phyloP scores from a whole-genome alignment of 2,113 vertebrate species.

The Apeltes quadracus region DNA sequence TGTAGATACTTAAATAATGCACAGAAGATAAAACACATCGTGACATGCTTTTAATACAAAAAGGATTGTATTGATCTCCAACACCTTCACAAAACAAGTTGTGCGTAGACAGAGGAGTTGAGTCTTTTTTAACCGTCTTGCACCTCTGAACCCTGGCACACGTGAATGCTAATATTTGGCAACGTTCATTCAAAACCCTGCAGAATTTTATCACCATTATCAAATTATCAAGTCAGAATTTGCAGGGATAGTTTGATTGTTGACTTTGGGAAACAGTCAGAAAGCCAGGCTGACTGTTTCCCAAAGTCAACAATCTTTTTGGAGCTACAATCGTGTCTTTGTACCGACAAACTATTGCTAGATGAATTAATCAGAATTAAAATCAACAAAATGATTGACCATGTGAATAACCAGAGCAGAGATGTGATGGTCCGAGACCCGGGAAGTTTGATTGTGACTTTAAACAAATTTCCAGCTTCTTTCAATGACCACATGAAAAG shows the following conservation, averaged over 20 bases:
- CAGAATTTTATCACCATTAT: background rate
- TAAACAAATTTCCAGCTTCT: constrained; percentile 18
- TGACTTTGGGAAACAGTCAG: background rate
- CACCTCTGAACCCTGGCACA: background rate
- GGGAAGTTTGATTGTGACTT: constrained; percentile 1
- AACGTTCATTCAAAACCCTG: background rate
- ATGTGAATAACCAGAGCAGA: constrained; percentile 6
- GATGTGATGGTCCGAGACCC: constrained; percentile 23
- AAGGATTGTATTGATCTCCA: background rate
- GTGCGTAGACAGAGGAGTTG: background rate
- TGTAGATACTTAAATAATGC: background rate
- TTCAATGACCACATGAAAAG: constrained; percentile 49
- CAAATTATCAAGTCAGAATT: no score
- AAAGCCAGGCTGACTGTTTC: background rate
- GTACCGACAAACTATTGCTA: background rate
- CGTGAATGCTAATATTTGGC: background rate
- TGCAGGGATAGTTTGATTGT: no score
- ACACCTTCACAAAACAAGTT: background rate
- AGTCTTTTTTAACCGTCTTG: background rate
- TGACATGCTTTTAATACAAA: background rate
- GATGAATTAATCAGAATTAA: constrained; percentile 8
- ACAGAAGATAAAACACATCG: background rate
- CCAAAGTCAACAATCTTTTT: background rate
- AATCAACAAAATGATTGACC: background rate
- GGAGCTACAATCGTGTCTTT: background rate